Evolutionary conservation across 2,113 vertebrate species (phyloP).

Genomic region (Labeo catla): DNA sequence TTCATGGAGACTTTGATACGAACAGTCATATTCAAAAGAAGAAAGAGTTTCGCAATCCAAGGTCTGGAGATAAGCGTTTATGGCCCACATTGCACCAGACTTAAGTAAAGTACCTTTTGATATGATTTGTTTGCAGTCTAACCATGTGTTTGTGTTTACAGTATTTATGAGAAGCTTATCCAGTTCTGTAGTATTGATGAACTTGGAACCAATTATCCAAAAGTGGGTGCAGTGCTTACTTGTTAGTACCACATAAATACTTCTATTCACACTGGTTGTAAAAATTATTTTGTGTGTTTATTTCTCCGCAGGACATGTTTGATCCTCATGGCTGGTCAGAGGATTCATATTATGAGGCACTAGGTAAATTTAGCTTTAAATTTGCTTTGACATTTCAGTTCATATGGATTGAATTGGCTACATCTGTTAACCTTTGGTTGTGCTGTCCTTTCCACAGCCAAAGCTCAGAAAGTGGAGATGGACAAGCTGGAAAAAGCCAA

Average conservation of each 20-base stretch:
- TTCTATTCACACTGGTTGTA: not conserved
- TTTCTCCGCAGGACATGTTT: conserved; percentile 86
- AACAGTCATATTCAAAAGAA: conserved; percentile 97
- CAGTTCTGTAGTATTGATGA: conserved; percentile 97
- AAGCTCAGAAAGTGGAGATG: conserved; percentile 98
- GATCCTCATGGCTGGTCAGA: conserved; percentile 98
- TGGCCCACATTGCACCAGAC: not conserved
- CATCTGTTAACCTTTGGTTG: not conserved
- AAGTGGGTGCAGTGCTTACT: conserved; percentile 72
- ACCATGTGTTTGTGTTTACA: conserved; percentile 66
- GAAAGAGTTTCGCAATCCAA: conserved; percentile 97
- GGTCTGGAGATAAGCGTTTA: conserved; percentile 71
- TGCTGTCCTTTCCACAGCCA: conserved; percentile 75
- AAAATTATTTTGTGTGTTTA: not conserved
- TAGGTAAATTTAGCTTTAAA: conserved; percentile 74
- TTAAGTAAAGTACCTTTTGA: not conserved
- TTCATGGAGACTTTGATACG: conserved; percentile 94
- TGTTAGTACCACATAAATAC: not conserved
- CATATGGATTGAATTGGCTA: not conserved
- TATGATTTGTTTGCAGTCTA: conserved; percentile 15
- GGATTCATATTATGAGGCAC: conserved; percentile 93
- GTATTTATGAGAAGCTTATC: conserved; percentile 98
- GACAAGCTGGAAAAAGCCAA: conserved; percentile 98
- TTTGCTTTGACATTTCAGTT: not conserved
- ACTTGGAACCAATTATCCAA: conserved; percentile 97